Conservation (phyloP, 2,888 invertebrate species). For the Chymomyza amoena region DNA sequence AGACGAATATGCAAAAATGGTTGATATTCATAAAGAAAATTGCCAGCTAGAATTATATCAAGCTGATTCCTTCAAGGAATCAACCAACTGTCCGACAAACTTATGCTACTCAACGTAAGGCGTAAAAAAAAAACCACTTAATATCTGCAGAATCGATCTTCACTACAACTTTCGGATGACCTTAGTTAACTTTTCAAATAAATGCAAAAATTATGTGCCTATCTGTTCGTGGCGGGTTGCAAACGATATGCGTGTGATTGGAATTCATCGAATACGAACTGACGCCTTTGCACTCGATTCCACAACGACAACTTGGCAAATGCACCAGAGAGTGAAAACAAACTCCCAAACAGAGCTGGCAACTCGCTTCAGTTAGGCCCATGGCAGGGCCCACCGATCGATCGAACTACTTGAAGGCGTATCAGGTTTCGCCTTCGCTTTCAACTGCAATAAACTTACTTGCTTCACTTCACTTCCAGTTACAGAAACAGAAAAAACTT, state of each 20-base stretch:
- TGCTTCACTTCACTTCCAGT: slow-evolving; percentile 60
- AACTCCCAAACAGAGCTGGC: background rate
- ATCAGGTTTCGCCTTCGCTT: slow-evolving; percentile 70
- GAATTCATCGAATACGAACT: slow-evolving; percentile 64
- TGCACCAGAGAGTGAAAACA: background rate
- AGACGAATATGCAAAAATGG: too few species aligned
- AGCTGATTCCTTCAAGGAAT: too few species aligned
- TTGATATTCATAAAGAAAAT: too few species aligned
- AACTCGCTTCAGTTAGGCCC: background rate
- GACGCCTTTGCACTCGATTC: slow-evolving; percentile 39
- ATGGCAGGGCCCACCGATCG: background rate
- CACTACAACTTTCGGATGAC: background rate
- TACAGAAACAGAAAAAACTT: slow-evolving; percentile 45
- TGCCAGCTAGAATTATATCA: too few species aligned
- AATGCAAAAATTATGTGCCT: background rate
- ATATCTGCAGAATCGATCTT: background rate
- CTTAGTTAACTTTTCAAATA: background rate
- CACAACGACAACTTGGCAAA: slow-evolving; percentile 31
- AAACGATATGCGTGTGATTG: slow-evolving; percentile 69
- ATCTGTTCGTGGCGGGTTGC: slow-evolving; percentile 42
- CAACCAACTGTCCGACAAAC: background rate
- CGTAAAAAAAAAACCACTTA: slow-evolving; percentile 9
- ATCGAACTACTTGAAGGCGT: slow-evolving; percentile 60
- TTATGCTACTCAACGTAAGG: background rate
- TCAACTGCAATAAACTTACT: slow-evolving; percentile 55